A percentile compares a stretch with the other conserved stretches of the same genome.
Evolutionary conservation across 1,140 invertebrate species (phyloP).

Genomic region (Protaetia brevitarsis): DNA sequence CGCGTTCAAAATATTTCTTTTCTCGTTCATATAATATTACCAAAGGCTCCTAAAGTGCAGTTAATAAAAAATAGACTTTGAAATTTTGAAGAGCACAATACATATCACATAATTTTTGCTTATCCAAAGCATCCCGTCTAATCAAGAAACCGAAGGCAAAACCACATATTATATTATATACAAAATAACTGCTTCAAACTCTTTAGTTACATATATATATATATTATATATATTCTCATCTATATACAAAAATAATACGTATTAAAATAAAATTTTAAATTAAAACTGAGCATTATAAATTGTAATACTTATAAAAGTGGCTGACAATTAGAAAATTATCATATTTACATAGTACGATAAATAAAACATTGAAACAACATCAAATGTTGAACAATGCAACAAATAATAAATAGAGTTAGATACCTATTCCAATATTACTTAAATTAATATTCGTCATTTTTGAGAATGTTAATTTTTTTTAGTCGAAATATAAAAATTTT

Average conservation of each 20-base stretch:
- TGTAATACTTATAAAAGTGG: background rate
- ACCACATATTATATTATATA: background rate
- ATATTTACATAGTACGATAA: background rate
- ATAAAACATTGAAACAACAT: background rate
- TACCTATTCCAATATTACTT: too few species aligned
- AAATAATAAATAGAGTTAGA: too few species aligned
- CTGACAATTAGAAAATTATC: background rate
- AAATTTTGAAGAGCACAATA: constrained; percentile 1
- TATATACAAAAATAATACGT: background rate
- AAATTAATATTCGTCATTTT: background rate
- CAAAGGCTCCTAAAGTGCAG: background rate
- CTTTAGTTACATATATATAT: too few species aligned
- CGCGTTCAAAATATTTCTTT: too few species aligned
- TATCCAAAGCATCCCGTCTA: background rate
- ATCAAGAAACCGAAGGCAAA: background rate
- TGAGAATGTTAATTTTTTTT: background rate
- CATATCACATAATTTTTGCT: background rate
- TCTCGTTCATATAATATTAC: background rate
- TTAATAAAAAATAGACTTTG: background rate
- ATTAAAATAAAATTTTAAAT: background rate
- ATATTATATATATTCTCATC: constrained; percentile 5
- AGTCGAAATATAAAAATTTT: background rate
- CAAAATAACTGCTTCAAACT: background rate
- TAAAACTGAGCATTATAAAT: constrained; percentile 13
- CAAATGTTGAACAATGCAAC: background rate